phyloP scores from a whole-genome alignment of 2,888 invertebrate genomes.

The Cephus runcator region DNA sequence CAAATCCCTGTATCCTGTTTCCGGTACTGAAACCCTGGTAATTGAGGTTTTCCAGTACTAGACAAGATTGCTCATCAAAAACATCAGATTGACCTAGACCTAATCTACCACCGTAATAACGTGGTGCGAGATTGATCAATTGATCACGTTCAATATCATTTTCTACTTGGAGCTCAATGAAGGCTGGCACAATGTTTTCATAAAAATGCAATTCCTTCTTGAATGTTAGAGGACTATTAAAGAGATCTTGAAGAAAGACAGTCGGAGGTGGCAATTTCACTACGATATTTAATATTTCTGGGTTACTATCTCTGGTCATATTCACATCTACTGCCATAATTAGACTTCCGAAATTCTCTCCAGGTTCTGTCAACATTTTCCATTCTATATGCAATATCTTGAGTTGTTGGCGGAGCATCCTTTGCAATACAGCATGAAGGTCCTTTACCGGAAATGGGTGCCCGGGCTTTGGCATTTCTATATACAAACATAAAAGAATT shows the following conservation, averaged over 20 bases:
- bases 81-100: slow-evolving; percentile 38
- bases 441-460: slow-evolving; percentile 44
- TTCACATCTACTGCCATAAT: slow-evolving; percentile 52
- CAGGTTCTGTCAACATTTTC: slow-evolving; percentile 59
- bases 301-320: slow-evolving; percentile 31
- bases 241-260: slow-evolving; percentile 51
- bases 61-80: slow-evolving; percentile 56
- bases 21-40: slow-evolving; percentile 46
- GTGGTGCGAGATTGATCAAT: slow-evolving; percentile 45
- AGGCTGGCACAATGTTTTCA: slow-evolving; percentile 45
- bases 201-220: slow-evolving; percentile 59
- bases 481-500: too few species aligned
- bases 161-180: slow-evolving; percentile 44
- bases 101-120: slow-evolving; percentile 54
- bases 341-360: slow-evolving; percentile 61
- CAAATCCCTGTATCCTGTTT: slow-evolving; percentile 55
- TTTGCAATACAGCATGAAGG: slow-evolving; percentile 41
- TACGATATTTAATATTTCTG: slow-evolving; percentile 48
- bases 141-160: slow-evolving; percentile 42
- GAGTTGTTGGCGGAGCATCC: slow-evolving; percentile 39
- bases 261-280: slow-evolving; percentile 59
- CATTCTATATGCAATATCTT: slow-evolving; percentile 47
- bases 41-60: slow-evolving; percentile 58
- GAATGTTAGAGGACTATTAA: slow-evolving; percentile 57
- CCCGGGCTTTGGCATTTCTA: slow-evolving; percentile 38